Evolutionary conservation across 1,140 invertebrate species (phyloP).

Genomic region (Ectropis grisescens): DNA sequence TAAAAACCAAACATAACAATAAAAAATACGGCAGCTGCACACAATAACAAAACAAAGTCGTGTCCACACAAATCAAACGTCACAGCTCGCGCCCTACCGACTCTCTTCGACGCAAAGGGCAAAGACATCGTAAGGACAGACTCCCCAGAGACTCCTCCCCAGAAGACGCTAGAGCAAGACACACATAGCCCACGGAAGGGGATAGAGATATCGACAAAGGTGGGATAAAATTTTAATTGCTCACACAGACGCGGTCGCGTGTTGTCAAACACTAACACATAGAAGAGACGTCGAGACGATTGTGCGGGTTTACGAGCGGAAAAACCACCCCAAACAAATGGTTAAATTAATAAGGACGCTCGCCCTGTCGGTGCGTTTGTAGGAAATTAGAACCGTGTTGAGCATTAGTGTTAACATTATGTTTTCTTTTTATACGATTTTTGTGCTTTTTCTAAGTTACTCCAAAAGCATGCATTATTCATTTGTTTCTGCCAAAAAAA

Average conservation of each 20-base stretch:
- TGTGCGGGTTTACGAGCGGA: slow-evolving; percentile 37
- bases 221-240: slow-evolving; percentile 69
- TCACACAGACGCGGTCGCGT: slow-evolving; percentile 39
- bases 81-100: slow-evolving; percentile 40
- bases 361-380: slow-evolving; percentile 19
- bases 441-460: too few relatives aligned
- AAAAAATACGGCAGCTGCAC: too few relatives aligned
- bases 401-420: too few relatives aligned
- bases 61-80: slow-evolving; percentile 28
- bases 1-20: too few relatives aligned
- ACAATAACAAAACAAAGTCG: too few relatives aligned
- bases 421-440: too few relatives aligned
- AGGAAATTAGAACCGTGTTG: too few relatives aligned
- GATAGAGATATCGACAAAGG: slow-evolving; percentile 48
- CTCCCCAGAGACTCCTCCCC: slow-evolving; percentile 70
- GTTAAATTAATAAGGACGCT: slow-evolving; percentile 50
- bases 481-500: too few relatives aligned
- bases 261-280: slow-evolving; percentile 33
- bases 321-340: slow-evolving; percentile 57
- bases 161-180: slow-evolving; percentile 52
- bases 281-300: slow-evolving; percentile 33
- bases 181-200: slow-evolving; percentile 34
- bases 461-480: too few relatives aligned
- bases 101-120: slow-evolving; percentile 62
- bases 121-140: slow-evolving; percentile 71